Evolutionary conservation across 2,888 invertebrate genomes (phyloP), one percentile per base, ranked within the genome.

Genomic region (Dasysyrphus tricinctus): DNA sequence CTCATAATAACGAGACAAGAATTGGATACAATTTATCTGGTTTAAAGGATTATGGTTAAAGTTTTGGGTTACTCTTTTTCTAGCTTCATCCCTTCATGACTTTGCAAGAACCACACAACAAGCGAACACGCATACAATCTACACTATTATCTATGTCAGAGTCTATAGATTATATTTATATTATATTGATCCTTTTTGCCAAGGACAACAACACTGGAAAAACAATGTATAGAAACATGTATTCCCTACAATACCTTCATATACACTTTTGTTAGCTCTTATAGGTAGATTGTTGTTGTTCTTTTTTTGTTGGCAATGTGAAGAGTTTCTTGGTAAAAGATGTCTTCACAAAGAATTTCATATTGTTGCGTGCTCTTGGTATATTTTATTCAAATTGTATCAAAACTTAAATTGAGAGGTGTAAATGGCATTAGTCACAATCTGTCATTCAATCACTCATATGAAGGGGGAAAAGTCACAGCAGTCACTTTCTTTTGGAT

Each of bases 371-470:
- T 29, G 11, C n/a, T 47, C 16, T 65, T 73, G 19, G 37, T 37
- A 42, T 54, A 59, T 19, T 67, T 42, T 51, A 37, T 61, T 39
- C 32, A 51, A 72, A 61, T 34, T 47, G 24, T 70, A 81, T 70
- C 8, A 19, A 72, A 76, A 76, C 76, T 65, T 51, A 56, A 72
- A 81, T 76, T 72, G 57, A 76, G 57, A 76, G 80, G 76, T 80
- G 80, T 69, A 44, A 69, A 67, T 73, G 76, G 42, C 67, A 73
- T 56, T 16, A 80, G 67, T 47, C 24, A 54, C 83, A 72, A 80
- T 69, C 59, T 76, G 80, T 69, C 73, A 67, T 77, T 80, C 84
- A 80, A 73, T 80, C 76, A 80, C 16, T 44, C 69, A 42, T 54
- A 73, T 7, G 11, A 3, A n/a, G 47, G 16, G 51, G 19, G 56